These are phyloP conservation scores for Euclidia mi DNA, from an alignment of 2,888 invertebrate genomes.

Conservation along the genomic window DNA sequence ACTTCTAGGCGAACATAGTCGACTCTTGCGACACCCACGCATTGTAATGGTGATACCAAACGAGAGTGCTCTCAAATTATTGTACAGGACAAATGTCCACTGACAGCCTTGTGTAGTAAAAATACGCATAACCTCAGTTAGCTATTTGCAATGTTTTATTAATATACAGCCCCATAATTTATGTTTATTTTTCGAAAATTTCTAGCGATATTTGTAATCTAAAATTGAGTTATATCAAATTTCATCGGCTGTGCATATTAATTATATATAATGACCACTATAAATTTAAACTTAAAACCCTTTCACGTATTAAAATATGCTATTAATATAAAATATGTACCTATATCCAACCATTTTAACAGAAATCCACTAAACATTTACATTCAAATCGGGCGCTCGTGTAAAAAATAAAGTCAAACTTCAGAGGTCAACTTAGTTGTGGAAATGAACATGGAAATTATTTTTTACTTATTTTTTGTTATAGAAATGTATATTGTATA, in stretches of 20 bases:
- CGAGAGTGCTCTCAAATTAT: no score
- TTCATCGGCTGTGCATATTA: slow-evolving; percentile 36
- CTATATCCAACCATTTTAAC: slow-evolving; percentile 18
- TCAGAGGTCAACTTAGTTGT: no score
- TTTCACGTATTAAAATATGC: slow-evolving; percentile 40
- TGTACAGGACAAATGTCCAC: no score
- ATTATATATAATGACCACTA: slow-evolving; percentile 39
- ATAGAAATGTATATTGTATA: no score
- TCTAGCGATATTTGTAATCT: slow-evolving; percentile 9
- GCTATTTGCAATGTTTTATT: no score
- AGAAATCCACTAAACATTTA: slow-evolving; percentile 33
- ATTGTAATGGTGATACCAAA: no score
- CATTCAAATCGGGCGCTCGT: slow-evolving; percentile 22
- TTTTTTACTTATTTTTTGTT: no score
- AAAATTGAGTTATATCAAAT: slow-evolving; percentile 24
- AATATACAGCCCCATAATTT: background rate
- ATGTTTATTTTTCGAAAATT: background rate
- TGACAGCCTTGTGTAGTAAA: no score
- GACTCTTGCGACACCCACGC: no score
- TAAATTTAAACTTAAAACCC: slow-evolving; percentile 46
- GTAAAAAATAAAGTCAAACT: background rate
- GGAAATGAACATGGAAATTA: no score
- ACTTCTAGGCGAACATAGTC: no score
- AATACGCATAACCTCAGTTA: no score
- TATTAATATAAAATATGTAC: slow-evolving; percentile 49